Evolutionary conservation across 2,797 vertebrate genomes (phyloP).

Genomic region (Calcarius lapponicus): DNA sequence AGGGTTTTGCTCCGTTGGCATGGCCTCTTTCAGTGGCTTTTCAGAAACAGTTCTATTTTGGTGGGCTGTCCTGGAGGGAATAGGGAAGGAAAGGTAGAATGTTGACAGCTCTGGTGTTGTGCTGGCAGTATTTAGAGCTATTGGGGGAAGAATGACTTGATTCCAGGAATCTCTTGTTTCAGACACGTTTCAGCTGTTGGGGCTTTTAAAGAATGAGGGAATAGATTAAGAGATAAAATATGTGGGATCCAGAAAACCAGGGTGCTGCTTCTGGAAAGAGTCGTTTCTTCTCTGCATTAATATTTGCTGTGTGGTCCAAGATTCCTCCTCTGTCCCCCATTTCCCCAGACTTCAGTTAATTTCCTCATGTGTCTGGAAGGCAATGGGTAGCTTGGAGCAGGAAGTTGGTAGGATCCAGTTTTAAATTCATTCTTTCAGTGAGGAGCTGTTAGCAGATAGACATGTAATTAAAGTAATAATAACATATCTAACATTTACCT

Average conservation of each 20-base stretch:
- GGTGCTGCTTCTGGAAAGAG: not conserved
- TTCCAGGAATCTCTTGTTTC: not conserved
- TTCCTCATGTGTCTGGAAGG: not conserved
- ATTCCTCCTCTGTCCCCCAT: not conserved
- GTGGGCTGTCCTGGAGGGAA: not conserved
- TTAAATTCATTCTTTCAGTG: not conserved
- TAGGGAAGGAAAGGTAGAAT: not conserved
- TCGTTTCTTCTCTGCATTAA: not conserved
- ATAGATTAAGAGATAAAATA: constrained; percentile 3
- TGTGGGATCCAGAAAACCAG: not conserved
- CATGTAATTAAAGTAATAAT: constrained; percentile 3
- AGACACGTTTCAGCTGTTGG: not conserved
- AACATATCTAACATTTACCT: constrained; percentile 7
- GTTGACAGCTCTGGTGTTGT: not conserved
- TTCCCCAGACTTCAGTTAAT: not conserved
- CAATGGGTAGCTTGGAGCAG: not conserved
- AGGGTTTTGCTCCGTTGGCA: not conserved
- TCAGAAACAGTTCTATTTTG: not conserved
- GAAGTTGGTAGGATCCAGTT: not conserved
- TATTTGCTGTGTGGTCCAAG: not conserved
- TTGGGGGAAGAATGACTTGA: not conserved
- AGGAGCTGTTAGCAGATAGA: not conserved
- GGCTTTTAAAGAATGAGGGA: not conserved
- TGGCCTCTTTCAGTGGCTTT: not conserved
- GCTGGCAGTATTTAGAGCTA: not conserved